These are phyloP conservation scores for Ridgeia piscesae DNA, from an alignment of 1,140 invertebrate genomes.

Conservation along the genomic window DNA sequence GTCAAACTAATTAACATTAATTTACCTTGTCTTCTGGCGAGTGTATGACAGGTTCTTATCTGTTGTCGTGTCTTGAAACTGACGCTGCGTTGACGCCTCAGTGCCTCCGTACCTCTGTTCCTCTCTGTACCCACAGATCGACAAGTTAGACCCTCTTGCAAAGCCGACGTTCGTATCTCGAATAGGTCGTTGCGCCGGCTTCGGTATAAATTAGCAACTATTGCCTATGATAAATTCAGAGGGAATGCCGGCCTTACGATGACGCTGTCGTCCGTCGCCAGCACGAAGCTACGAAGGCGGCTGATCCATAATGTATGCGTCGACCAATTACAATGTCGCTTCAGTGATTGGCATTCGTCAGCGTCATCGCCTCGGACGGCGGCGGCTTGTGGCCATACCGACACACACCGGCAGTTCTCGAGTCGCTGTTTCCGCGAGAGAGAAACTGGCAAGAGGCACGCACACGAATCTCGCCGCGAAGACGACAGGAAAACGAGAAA, in stretches of 20 bases:
- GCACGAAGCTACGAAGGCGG: not conserved
- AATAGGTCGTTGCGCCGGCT: not conserved
- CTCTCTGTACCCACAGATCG: not conserved
- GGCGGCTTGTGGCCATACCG: not conserved
- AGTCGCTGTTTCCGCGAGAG: not conserved
- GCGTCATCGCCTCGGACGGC: not conserved
- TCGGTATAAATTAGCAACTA: slow-evolving; percentile 1
- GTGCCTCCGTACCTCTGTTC: not conserved
- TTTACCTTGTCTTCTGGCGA: not conserved
- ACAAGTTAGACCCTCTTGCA: not conserved
- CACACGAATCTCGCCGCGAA: not conserved
- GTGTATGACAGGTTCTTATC: not conserved
- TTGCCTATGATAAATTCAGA: slow-evolving; percentile 1
- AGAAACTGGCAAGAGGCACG: not conserved
- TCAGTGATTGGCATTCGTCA: not conserved
- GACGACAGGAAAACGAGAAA: not conserved
- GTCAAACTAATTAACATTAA: not conserved
- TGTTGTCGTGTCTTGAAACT: not conserved
- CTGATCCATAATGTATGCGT: slow-evolving; percentile 5
- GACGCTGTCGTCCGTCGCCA: not conserved
- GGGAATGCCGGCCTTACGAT: not conserved
- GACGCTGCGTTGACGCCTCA: not conserved
- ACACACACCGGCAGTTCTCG: not conserved
- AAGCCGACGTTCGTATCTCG: not conserved
- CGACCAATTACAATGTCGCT: not conserved